Evolutionary conservation across 37 sponge, comb jelly and placozoan species (phyloP).

Genomic region (Spongilla lacustris): DNA sequence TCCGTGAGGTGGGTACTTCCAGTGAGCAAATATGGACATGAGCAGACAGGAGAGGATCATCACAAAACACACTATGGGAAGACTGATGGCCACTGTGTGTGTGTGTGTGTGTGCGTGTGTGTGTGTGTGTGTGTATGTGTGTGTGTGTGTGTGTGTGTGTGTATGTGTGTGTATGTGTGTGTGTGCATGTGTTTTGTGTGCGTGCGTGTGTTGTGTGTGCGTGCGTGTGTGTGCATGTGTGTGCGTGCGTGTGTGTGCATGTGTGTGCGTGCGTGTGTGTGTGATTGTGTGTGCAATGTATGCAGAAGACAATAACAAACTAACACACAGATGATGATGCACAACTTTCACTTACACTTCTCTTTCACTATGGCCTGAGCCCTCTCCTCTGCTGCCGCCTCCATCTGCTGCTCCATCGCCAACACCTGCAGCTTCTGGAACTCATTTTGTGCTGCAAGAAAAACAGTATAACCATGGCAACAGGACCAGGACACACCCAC

Average conservation of each 20-base stretch:
- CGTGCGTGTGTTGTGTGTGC: no score
- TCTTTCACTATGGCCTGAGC: background rate
- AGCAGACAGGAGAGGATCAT: slow-evolving; percentile 48
- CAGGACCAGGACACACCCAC: no score
- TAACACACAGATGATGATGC: no score
- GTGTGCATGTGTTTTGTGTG: no score
- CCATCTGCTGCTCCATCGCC: slow-evolving; percentile 71
- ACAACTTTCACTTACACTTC: background rate
- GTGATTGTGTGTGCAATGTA: no score
- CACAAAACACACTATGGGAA: slow-evolving; percentile 55
- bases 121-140: no score
- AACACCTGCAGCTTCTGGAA: slow-evolving; percentile 89
- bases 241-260: no score
- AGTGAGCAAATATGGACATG: slow-evolving; percentile 68
- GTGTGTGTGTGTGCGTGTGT: background rate
- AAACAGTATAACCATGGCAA: background rate
- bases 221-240: no score
- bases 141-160: slow-evolving; percentile 27
- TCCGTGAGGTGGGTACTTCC: slow-evolving; percentile 58
- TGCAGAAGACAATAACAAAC: no score
- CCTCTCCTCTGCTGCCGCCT: slow-evolving; percentile 11
- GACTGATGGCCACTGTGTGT: slow-evolving; percentile 56
- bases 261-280: no score
- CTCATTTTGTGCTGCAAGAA: background rate
- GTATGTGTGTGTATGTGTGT: slow-evolving; percentile 20